Evolutionary conservation across 2,888 invertebrate species (phyloP).

Genomic region (Podotricha telesiphe): DNA sequence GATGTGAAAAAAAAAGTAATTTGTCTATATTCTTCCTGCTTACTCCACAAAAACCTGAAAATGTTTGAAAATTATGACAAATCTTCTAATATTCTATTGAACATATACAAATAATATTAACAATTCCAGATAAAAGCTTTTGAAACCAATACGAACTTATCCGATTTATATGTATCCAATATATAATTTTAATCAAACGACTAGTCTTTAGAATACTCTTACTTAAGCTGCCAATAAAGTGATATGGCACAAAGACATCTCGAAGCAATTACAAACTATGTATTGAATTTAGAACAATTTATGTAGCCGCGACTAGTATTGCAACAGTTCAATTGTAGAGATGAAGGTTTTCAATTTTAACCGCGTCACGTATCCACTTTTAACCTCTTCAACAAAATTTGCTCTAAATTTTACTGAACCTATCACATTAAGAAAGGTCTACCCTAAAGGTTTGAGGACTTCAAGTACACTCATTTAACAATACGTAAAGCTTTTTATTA

Average conservation of each 20-base stretch:
- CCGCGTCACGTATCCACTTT: background rate
- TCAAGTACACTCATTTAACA: conserved; percentile 5
- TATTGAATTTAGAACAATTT: conserved; percentile 6
- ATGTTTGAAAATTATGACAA: background rate
- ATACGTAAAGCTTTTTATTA: conserved; percentile 1
- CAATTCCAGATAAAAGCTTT: background rate
- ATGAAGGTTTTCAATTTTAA: background rate
- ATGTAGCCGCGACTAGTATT: background rate
- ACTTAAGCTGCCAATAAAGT: background rate
- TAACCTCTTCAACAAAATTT: conserved; percentile 15
- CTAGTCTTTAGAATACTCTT: background rate
- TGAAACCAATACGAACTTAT: background rate
- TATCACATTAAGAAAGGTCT: conserved; percentile 2
- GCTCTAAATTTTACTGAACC: conserved; percentile 8
- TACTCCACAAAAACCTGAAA: background rate
- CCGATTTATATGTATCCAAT: background rate
- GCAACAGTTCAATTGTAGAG: background rate
- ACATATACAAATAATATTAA: background rate
- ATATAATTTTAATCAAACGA: background rate
- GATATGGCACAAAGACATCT: background rate
- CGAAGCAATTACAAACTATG: conserved; percentile 3
- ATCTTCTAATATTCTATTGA: background rate
- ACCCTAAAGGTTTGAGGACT: background rate
- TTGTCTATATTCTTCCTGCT: background rate
- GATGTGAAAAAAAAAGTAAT: no score